A percentile compares a stretch with the other conserved stretches of the same genome.
Conservation (phyloP, 2,113 vertebrate genomes). For the Spea multiplicata region DNA sequence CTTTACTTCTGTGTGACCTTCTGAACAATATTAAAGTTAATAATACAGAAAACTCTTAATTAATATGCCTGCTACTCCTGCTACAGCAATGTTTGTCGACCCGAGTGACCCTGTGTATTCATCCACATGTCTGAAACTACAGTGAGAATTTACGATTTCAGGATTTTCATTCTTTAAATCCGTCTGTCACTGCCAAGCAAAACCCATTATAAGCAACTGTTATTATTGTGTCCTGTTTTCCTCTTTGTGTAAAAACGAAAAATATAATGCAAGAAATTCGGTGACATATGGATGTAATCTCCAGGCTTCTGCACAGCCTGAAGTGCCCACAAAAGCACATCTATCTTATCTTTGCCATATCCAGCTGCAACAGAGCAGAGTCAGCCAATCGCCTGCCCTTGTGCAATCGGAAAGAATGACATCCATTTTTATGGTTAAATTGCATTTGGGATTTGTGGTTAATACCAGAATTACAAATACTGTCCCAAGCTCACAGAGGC, state of each 20-base stretch:
- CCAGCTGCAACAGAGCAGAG: neutral
- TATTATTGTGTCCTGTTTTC: neutral
- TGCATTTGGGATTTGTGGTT: neutral
- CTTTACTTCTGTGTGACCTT: no score
- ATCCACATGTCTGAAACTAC: neutral
- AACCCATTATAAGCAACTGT: conserved; percentile 14
- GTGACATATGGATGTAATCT: conserved; percentile 44
- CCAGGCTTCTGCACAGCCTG: conserved; percentile 11
- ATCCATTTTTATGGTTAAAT: conserved; percentile 28
- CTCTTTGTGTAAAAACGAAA: neutral
- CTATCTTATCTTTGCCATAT: conserved; percentile 2
- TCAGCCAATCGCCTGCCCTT: conserved; percentile 1
- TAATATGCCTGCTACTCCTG: no score
- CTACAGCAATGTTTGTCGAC: no score
- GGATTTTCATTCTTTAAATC: neutral
- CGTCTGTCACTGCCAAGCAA: neutral
- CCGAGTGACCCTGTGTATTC: neutral
- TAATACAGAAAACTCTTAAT: no score
- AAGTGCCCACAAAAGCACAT: conserved; percentile 10
- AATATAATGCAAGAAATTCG: conserved; percentile 22
- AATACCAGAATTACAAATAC: neutral
- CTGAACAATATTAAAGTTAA: no score
- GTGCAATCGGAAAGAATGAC: conserved; percentile 7
- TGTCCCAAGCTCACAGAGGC: neutral
- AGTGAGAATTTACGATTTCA: neutral